Conservation (phyloP, 2,888 invertebrate genomes). For the Cinara cedri region DNA sequence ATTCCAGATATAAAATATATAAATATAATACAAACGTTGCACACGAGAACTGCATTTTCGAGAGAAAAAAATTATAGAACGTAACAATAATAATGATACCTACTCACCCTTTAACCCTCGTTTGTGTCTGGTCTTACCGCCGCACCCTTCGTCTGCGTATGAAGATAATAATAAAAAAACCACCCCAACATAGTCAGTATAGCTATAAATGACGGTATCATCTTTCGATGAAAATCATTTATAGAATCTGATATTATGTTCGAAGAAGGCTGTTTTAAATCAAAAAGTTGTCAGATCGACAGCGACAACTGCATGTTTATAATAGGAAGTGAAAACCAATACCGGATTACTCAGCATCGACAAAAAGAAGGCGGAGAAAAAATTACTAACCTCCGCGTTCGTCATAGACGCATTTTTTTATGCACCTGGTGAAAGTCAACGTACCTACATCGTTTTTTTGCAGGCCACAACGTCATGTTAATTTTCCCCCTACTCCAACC, state of each 20-base stretch:
- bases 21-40: too few species aligned
- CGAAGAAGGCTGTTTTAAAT: conserved; percentile 11
- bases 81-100: background rate
- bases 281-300: conserved; percentile 38
- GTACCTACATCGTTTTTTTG: background rate
- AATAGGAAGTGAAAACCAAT: conserved; percentile 54
- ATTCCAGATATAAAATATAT: conserved; percentile 26
- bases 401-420: conserved; percentile 38
- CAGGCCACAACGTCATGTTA: conserved; percentile 15
- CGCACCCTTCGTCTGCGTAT: background rate
- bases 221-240: conserved; percentile 26
- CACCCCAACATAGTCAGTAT: background rate
- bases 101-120: background rate
- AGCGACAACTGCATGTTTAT: background rate
- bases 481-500: background rate
- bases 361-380: conserved; percentile 24
- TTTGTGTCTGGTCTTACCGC: background rate
- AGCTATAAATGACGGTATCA: conserved; percentile 20
- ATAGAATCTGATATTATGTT: conserved; percentile 7
- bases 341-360: conserved; percentile 42
- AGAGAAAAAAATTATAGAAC: too few species aligned
- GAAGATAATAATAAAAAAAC: conserved; percentile 9
- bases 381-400: background rate
- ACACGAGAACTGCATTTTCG: too few species aligned
- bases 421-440: conserved; percentile 49